phyloP scores from a whole-genome alignment of 2,888 invertebrate genomes.

The Cinara cedri region DNA sequence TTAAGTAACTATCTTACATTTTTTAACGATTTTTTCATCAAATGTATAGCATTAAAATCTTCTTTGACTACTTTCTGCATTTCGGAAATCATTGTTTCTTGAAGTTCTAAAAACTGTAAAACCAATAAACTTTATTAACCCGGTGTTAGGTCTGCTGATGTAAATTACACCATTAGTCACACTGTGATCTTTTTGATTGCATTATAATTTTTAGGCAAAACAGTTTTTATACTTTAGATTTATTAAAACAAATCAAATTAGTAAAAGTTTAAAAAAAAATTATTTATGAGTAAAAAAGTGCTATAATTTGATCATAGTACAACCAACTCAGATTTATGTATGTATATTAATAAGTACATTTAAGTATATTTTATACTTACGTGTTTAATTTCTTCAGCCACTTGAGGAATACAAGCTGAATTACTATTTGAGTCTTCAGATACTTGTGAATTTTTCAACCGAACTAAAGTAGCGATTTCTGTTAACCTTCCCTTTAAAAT shows the following conservation, averaged over 20 bases:
- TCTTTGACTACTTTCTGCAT: slow-evolving; percentile 81
- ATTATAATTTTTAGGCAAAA: too few relatives aligned
- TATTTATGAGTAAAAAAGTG: too few relatives aligned
- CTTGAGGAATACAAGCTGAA: slow-evolving; percentile 37
- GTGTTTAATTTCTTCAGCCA: slow-evolving; percentile 67
- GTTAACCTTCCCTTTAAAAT: slow-evolving; percentile 44
- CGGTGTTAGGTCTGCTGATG: too few relatives aligned
- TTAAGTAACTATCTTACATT: slow-evolving; percentile 51
- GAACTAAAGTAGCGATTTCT: slow-evolving; percentile 47
- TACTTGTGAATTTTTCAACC: slow-evolving; percentile 48
- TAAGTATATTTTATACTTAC: slow-evolving; percentile 62
- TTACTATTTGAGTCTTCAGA: slow-evolving; percentile 37
- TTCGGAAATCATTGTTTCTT: slow-evolving; percentile 88
- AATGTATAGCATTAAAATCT: slow-evolving; percentile 78
- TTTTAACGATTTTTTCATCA: slow-evolving; percentile 65
- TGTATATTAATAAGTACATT: neutral
- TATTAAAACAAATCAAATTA: too few relatives aligned
- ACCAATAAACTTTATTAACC: slow-evolving; percentile 27
- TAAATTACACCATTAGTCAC: too few relatives aligned
- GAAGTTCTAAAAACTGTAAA: slow-evolving; percentile 77
- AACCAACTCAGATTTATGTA: too few relatives aligned
- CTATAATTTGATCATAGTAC: too few relatives aligned
- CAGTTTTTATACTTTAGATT: too few relatives aligned
- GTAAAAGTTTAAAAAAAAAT: too few relatives aligned
- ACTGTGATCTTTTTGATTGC: too few relatives aligned